Percentiles rank a stretch among this genome's conserved stretches.
Evolutionary conservation across 2,888 invertebrate genomes (phyloP).

Genomic region (Xestobium rufovillosum): DNA sequence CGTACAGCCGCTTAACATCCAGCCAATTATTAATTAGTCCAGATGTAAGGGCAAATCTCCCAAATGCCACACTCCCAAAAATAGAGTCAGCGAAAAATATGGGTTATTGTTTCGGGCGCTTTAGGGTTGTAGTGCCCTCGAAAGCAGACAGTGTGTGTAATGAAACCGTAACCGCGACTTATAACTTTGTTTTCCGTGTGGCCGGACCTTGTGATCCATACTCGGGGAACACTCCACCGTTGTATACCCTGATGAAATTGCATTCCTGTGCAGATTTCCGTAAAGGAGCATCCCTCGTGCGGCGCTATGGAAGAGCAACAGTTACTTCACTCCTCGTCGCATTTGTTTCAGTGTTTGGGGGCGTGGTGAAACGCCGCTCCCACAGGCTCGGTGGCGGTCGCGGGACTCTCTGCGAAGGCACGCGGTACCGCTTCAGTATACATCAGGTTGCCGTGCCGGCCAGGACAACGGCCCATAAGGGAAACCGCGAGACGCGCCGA

Average conservation of each 20-base stretch:
- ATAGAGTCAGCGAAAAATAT: too few relatives aligned
- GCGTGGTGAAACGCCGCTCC: constrained; percentile 41
- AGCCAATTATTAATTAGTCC: constrained; percentile 29
- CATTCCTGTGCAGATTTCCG: constrained; percentile 47
- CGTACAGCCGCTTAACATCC: constrained; percentile 16
- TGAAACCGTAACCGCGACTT: constrained; percentile 44
- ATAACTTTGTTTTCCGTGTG: constrained; percentile 46
- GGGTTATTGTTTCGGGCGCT: constrained; percentile 3
- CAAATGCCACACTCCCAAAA: too few relatives aligned
- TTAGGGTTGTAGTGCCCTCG: constrained; percentile 5
- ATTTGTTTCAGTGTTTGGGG: constrained; percentile 41
- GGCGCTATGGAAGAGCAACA: constrained; percentile 41
- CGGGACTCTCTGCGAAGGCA: constrained; percentile 24
- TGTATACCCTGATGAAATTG: constrained; percentile 45
- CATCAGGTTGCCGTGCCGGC: constrained; percentile 28
- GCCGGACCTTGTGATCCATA: constrained; percentile 41
- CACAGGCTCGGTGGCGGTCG: constrained; percentile 36
- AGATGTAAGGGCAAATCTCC: constrained; percentile 3
- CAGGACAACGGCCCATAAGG: constrained; percentile 15
- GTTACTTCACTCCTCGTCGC: constrained; percentile 41
- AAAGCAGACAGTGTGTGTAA: constrained; percentile 33
- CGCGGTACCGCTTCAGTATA: constrained; percentile 30
- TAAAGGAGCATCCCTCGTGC: constrained; percentile 37
- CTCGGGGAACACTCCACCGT: constrained; percentile 38
- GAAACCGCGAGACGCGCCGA: constrained; percentile 9